A percentile compares a stretch with the other conserved stretches of the same genome.
Conservation (phyloP, 2,888 invertebrate species). For the Melanchra persicariae region DNA sequence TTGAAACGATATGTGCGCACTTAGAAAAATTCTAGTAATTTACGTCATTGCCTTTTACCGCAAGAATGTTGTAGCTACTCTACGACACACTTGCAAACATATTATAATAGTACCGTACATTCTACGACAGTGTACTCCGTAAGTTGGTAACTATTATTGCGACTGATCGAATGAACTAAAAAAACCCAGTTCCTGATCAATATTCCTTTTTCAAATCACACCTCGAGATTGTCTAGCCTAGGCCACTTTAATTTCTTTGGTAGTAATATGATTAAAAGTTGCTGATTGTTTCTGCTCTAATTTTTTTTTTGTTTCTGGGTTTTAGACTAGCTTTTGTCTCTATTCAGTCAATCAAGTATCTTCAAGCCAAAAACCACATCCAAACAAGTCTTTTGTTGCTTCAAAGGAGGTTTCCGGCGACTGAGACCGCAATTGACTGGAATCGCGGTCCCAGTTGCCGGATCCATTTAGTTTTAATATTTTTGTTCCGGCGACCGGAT, state of each 20-base stretch:
- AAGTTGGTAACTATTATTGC: not conserved
- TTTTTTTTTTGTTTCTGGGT: not conserved
- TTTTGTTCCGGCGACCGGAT: too few relatives aligned
- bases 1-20: not conserved
- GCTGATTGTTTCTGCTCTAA: not conserved
- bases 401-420: too few relatives aligned
- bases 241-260: too few relatives aligned
- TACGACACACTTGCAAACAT: not conserved
- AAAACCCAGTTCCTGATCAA: not conserved
- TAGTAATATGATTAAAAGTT: not conserved
- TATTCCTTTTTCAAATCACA: not conserved
- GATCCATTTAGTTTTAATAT: too few relatives aligned
- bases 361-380: not conserved
- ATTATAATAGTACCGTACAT: not conserved
- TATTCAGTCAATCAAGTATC: too few relatives aligned
- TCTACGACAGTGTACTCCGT: not conserved
- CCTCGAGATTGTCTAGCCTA: not conserved
- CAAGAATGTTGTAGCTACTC: conserved; percentile 8
- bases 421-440: too few relatives aligned
- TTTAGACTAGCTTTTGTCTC: too few relatives aligned
- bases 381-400: not conserved
- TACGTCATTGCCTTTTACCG: not conserved
- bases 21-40: conserved; percentile 1
- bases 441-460: too few relatives aligned
- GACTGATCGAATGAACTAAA: not conserved